Evolutionary conservation across 2,888 invertebrate species (phyloP), one percentile per base, ranked within the genome.

Genomic region (Parochlus steinenii): DNA sequence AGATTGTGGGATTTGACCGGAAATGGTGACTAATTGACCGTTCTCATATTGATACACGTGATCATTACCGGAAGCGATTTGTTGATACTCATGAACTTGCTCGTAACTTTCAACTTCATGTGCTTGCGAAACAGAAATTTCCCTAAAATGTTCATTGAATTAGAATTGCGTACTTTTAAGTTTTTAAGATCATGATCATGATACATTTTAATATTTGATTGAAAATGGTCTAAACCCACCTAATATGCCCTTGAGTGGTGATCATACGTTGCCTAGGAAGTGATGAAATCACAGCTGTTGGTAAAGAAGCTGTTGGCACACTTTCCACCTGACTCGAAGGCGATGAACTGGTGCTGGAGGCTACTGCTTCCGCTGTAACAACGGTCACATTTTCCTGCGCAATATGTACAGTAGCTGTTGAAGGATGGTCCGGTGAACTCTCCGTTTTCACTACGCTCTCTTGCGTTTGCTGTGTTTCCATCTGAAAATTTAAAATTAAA

Each of bases 171-270:
- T n/a, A n/a, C n/a, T n/a, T n/a, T n/a, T n/a, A n/a, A n/a, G n/a
- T n/a, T n/a, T n/a, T n/a, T n/a, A n/a, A n/a, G n/a, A n/a, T n/a
- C n/a, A n/a, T n/a, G n/a, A n/a, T n/a, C n/a, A n/a, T n/a, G n/a
- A n/a, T n/a, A n/a, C n/a, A n/a, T n/a, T n/a, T n/a, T n/a, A n/a
- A n/a, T n/a, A n/a, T n/a, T n/a, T n/a, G n/a, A n/a, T n/a, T n/a
- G n/a, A n/a, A n/a, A n/a, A n/a, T n/a, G n/a, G n/a, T n/a, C n/a
- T n/a, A 14, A 22, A 22, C 36, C 36, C 38, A 48, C 48, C 48
- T 42, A 47, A 59, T 48, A 29, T 58, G 58, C 15, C 59, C 59
- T 4, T 57, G 50, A 14, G 60, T 58, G 39, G 59, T 59, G 16
- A 59, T 46, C 32, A 59, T 58, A 22, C 58, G 50, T 5, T 39